These are phyloP conservation scores for Triops cancriformis DNA, from an alignment of 1,140 invertebrate genomes.

Conservation along the genomic window DNA sequence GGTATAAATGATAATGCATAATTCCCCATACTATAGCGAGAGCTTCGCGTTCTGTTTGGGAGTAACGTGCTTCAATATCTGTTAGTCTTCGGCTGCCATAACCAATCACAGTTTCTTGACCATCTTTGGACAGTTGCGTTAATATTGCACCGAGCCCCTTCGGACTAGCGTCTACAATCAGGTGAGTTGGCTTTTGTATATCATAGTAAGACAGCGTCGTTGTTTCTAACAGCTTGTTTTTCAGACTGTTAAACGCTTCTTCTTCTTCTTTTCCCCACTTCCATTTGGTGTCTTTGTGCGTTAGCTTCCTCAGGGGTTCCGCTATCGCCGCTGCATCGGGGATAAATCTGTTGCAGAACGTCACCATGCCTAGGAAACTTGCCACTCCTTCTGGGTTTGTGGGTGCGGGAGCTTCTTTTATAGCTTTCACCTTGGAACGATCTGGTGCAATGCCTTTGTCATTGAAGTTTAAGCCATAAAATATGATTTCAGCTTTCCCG, in stretches of 20 bases:
- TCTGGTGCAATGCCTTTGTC: conserved; percentile 31
- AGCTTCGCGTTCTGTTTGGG: conserved; percentile 41
- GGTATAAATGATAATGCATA: conserved; percentile 36
- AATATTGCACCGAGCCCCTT: no score
- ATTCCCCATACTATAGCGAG: conserved; percentile 35
- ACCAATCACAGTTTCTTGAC: conserved; percentile 33
- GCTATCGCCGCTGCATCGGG: no score
- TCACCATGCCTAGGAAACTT: conserved; percentile 32
- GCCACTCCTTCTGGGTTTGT: conserved; percentile 30
- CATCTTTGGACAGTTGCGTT: conserved; percentile 29
- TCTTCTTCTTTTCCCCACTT: conserved; percentile 30
- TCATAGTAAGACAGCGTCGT: conserved; percentile 31
- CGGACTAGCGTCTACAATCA: no score
- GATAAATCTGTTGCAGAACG: conserved; percentile 33
- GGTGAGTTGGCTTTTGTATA: conserved; percentile 22
- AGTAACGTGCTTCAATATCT: conserved; percentile 38
- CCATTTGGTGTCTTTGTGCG: conserved; percentile 28
- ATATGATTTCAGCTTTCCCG: no score
- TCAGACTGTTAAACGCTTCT: conserved; percentile 31
- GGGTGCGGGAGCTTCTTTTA: conserved; percentile 30
- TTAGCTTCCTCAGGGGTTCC: conserved; percentile 31
- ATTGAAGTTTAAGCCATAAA: conserved; percentile 31
- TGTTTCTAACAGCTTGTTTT: conserved; percentile 22
- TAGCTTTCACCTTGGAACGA: conserved; percentile 30
- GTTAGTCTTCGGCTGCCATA: conserved; percentile 39